phyloP scores from a whole-genome alignment of 2,888 invertebrate species.

The Ichneumoninae sp. region DNA sequence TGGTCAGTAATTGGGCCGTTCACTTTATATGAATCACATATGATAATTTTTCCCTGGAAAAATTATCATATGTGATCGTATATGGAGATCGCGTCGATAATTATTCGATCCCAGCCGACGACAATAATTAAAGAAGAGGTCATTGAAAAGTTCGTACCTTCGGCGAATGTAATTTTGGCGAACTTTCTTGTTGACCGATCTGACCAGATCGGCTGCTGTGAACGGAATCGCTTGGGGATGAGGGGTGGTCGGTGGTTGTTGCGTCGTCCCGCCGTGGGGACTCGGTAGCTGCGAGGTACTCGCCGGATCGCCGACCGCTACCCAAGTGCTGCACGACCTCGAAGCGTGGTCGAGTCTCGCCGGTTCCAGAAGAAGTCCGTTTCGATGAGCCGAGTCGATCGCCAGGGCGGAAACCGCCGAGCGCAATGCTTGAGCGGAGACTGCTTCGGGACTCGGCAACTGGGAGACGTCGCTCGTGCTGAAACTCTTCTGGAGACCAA shows the following conservation, averaged over 20 bases:
- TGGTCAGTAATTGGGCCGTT: too few species aligned
- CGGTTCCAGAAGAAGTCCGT: conserved; percentile 86
- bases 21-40: too few species aligned
- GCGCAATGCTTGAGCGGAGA: conserved; percentile 78
- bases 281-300: conserved; percentile 93
- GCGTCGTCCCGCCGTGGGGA: conserved; percentile 88
- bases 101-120: neutral
- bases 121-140: neutral
- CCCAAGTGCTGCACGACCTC: conserved; percentile 94
- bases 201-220: conserved; percentile 89
- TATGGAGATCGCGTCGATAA: neutral
- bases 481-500: conserved; percentile 93
- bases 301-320: conserved; percentile 90
- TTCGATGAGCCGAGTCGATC: conserved; percentile 86
- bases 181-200: conserved; percentile 93
- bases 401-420: conserved; percentile 86
- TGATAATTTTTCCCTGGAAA: neutral
- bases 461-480: conserved; percentile 92
- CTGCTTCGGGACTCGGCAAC: conserved; percentile 86
- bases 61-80: too few species aligned
- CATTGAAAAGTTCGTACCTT: conserved; percentile 74
- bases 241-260: conserved; percentile 79
- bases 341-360: conserved; percentile 87
- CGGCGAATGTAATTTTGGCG: conserved; percentile 93
- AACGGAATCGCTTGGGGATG: conserved; percentile 86